These are phyloP conservation scores for Hemaris fuciformis DNA, from an alignment of 2,888 invertebrate species.

Conservation along the genomic window DNA sequence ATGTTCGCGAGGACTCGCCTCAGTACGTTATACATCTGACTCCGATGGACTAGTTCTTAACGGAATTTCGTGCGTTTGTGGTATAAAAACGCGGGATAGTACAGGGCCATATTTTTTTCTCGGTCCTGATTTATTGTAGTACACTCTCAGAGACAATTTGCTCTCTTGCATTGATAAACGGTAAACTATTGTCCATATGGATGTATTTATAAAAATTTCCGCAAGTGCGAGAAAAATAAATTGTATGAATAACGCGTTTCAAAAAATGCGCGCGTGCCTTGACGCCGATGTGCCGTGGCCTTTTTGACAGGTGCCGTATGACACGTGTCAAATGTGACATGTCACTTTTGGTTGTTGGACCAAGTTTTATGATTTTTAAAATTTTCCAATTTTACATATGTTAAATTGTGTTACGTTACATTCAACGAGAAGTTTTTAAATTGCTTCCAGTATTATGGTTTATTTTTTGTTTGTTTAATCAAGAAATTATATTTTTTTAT, in stretches of 20 bases:
- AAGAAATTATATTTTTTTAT: neutral
- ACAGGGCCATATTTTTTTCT: too few relatives aligned
- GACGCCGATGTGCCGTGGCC: neutral
- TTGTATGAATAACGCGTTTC: neutral
- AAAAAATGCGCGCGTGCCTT: neutral
- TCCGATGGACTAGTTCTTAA: too few relatives aligned
- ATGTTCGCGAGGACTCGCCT: neutral
- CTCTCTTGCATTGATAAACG: too few relatives aligned
- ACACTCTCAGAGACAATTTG: too few relatives aligned
- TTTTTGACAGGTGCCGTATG: neutral
- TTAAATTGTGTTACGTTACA: neutral
- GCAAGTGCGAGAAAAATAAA: neutral
- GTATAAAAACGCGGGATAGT: neutral
- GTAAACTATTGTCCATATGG: too few relatives aligned
- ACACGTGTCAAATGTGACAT: constrained; percentile 1
- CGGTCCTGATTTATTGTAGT: too few relatives aligned
- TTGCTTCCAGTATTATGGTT: neutral
- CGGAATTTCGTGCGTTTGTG: neutral
- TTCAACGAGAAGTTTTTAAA: neutral
- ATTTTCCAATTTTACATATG: neutral
- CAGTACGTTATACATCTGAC: too few relatives aligned
- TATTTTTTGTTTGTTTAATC: neutral
- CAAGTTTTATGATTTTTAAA: neutral
- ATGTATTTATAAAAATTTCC: neutral
- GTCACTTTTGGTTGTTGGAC: neutral